Conservation (phyloP, 92 coral and sea anemone genomes). For the Zoanthus sociatus region DNA sequence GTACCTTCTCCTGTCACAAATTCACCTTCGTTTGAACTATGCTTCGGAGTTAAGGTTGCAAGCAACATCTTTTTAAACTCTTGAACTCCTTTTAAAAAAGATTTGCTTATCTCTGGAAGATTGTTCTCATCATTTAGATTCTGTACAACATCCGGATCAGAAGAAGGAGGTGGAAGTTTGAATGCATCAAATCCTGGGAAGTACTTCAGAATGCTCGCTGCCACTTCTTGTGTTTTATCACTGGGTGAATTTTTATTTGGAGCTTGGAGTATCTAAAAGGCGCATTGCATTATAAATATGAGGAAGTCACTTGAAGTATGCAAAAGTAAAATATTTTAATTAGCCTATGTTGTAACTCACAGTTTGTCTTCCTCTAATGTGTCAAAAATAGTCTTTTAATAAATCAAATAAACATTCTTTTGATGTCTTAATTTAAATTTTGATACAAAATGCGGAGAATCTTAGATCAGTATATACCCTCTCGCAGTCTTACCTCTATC, state of each 20-base stretch:
- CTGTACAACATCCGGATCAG: conserved; percentile 67
- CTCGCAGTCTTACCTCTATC: no score
- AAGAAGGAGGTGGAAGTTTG: conserved; percentile 84
- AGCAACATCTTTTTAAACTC: conserved; percentile 55
- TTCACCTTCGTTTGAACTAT: conserved; percentile 67
- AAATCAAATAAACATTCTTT: no score
- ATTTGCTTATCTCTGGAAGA: conserved; percentile 53
- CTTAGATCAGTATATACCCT: no score
- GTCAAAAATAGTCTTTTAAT: no score
- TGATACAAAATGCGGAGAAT: no score
- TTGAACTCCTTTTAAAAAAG: conserved; percentile 57
- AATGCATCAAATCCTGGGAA: conserved; percentile 90
- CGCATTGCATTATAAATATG: no score
- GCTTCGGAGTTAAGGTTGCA: conserved; percentile 63
- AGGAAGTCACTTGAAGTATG: no score
- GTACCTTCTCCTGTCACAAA: conserved; percentile 83
- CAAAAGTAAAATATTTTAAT: no score
- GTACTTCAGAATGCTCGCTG: conserved; percentile 74
- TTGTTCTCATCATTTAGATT: conserved; percentile 61
- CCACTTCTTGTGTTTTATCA: conserved; percentile 63
- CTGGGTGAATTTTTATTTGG: neutral
- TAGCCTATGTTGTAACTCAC: no score
- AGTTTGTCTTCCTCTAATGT: no score
- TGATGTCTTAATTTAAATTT: no score
- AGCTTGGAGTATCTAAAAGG: conserved; percentile 40